Conservation (phyloP, 2,113 vertebrate genomes). For the Capreolus pygargus region DNA sequence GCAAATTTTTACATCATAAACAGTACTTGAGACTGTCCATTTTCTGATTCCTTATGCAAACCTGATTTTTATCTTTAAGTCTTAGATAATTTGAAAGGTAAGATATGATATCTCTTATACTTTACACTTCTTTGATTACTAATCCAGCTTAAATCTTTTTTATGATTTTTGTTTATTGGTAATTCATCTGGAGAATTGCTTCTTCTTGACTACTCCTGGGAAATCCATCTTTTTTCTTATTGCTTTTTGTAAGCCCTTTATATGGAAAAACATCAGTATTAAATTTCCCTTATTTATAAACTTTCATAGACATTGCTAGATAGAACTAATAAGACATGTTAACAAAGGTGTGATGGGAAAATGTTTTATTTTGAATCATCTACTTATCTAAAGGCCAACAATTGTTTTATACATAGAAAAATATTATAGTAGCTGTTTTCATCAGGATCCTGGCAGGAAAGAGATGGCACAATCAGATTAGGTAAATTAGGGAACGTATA, state of each 20-base stretch:
- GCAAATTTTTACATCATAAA: background rate
- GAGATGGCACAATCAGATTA: background rate
- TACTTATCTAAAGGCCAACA: background rate
- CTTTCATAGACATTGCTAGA: background rate
- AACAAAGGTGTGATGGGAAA: background rate
- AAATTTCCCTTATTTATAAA: constrained; percentile 7
- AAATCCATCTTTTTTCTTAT: background rate
- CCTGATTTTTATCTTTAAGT: background rate
- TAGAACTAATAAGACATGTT: background rate
- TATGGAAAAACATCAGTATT: background rate
- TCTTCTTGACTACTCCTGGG: background rate
- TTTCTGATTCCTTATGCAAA: background rate
- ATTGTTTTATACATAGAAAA: background rate
- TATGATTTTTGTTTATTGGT: background rate
- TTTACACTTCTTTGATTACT: background rate
- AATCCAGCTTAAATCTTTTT: background rate
- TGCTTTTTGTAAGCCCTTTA: background rate
- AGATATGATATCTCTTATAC: background rate
- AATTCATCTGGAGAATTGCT: background rate
- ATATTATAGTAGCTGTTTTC: background rate
- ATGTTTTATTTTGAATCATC: background rate
- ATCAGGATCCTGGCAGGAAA: background rate
- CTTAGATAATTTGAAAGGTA: background rate
- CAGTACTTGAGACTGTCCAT: background rate
- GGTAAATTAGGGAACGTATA: background rate